Evolutionary conservation across 2,797 vertebrate species (phyloP).

Genomic region (Pelobates cultripes): DNA sequence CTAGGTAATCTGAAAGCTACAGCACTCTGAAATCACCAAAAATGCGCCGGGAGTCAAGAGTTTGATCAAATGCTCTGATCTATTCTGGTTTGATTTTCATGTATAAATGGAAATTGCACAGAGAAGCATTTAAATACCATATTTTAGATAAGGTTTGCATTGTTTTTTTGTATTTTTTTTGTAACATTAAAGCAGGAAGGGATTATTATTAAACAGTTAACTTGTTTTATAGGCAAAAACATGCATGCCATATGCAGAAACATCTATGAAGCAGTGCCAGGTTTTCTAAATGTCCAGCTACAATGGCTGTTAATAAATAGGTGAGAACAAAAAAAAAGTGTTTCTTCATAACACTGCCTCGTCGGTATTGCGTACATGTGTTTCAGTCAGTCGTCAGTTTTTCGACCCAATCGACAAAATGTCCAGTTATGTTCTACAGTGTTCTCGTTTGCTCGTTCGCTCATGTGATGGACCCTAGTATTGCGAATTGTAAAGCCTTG

Average conservation of each 20-base stretch:
- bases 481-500: conserved; percentile 97
- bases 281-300: conserved; percentile 64
- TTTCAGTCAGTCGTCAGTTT: conserved; percentile 87
- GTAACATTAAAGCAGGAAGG: conserved; percentile 62
- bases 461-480: conserved; percentile 98
- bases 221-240: conserved; percentile 74
- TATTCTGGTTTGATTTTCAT: no score
- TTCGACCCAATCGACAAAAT: conserved; percentile 92
- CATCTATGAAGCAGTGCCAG: conserved; percentile 60
- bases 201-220: conserved; percentile 59
- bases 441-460: conserved; percentile 96
- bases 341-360: conserved; percentile 27
- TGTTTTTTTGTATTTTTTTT: not conserved
- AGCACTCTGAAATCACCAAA: no score
- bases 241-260: conserved; percentile 72
- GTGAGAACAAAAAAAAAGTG: conserved; percentile 58
- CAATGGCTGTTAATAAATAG: conserved; percentile 77
- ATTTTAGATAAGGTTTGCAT: not conserved
- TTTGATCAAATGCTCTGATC: no score
- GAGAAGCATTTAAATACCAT: not conserved
- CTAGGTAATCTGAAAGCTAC: no score
- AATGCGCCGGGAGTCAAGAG: no score
- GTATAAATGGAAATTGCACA: not conserved
- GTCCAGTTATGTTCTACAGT: conserved; percentile 99
- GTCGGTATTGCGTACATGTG: not conserved